Conservation (phyloP, 2,888 invertebrate species). For the Apotomis capreana region DNA sequence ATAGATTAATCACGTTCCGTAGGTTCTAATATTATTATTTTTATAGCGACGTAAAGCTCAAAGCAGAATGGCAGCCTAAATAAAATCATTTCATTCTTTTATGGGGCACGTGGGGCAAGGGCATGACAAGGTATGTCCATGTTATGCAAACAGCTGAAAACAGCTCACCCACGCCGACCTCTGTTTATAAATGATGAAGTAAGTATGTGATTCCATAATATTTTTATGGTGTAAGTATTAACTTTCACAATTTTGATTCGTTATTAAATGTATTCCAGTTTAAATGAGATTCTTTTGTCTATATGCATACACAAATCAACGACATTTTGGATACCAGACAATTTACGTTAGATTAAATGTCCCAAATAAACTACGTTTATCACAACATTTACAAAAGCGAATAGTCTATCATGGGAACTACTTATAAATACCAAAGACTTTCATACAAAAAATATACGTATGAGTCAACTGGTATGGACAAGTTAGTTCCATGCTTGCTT, state of each 20-base stretch:
- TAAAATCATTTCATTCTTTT: no score
- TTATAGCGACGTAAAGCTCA: no score
- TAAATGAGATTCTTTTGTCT: conserved; percentile 35
- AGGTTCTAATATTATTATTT: no score
- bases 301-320: conserved; percentile 30
- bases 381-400: conserved; percentile 66
- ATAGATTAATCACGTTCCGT: no score
- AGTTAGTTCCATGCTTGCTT: conserved; percentile 10
- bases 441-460: conserved; percentile 26
- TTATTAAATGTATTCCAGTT: conserved; percentile 18
- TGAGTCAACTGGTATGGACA: background rate
- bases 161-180: no score
- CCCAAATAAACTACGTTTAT: conserved; percentile 51
- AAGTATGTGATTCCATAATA: no score
- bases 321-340: conserved; percentile 12
- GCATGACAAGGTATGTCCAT: no score
- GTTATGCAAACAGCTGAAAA: no score
- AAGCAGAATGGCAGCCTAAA: no score
- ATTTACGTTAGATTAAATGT: conserved; percentile 26
- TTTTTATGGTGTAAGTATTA: no score
- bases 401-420: conserved; percentile 53
- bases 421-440: background rate
- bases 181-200: no score
- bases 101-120: no score
- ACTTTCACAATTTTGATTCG: background rate